Evolutionary conservation across 2,888 invertebrate genomes (phyloP), one percentile per base, ranked within the genome.

Genomic region (Chesias legatella): DNA sequence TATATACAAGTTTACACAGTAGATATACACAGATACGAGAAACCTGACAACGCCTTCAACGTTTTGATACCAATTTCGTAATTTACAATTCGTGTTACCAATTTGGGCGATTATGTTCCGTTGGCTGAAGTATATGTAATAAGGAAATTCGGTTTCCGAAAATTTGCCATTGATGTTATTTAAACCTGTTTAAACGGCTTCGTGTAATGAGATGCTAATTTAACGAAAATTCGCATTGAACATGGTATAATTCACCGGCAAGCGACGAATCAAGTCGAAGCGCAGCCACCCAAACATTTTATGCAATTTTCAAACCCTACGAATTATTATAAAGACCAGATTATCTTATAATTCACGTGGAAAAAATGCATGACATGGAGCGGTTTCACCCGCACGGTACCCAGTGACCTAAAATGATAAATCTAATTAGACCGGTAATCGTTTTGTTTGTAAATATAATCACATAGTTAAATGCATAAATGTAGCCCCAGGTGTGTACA

Each of bases 71-170:
- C 73, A 82, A 81, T 82, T 81, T 78, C 55, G 79, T 77, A 84
- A 85, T 85, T 84, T 81, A 75, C 74, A 71, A 72, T 74, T 74
- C 79, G 63, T 67, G 69, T 76, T 78, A 79, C 75, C 73, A 81
- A 84, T 84, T 81, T 79, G 68, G 79, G 67, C 78, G 72, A 80
- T 80, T 77, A 82, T 65, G 56, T 66, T 58, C 65, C 63, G 67
- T 67, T 73, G 68, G 61, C 58, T 62, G 62, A 62, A 48, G 68
- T 73, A 73, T 75, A 71, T 73, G 67, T 78, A 76, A 77, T 79
- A 71, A 78, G 71, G 65, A 73, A 75, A 71, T 72, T 75, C 60
- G 42, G 50, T 34, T 34, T 33, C 40, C 59, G 59, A 69, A 76
- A 75, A 77, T 67, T 46, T 63, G 60, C 56, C 61, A 59, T 55